phyloP scores from a whole-genome alignment of 2,888 invertebrate genomes.

The Ceraclea dissimilis region DNA sequence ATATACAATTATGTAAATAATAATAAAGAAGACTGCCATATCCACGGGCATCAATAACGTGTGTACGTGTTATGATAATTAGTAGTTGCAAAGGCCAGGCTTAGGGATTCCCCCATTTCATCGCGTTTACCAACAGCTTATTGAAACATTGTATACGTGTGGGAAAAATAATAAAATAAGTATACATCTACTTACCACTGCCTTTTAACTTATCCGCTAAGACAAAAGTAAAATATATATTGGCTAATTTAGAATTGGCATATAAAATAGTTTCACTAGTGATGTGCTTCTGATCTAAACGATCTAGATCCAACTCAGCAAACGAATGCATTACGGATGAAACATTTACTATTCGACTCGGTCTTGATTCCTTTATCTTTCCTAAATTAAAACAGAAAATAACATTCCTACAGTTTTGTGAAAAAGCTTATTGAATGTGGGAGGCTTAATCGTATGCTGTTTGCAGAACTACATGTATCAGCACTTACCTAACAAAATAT shows the following conservation, averaged over 20 bases:
- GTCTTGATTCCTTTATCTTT: slow-evolving; percentile 36
- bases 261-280: slow-evolving; percentile 22
- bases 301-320: slow-evolving; percentile 39
- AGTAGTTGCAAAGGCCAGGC: too few relatives aligned
- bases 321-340: slow-evolving; percentile 51
- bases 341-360: slow-evolving; percentile 59
- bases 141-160: too few relatives aligned
- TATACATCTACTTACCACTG: slow-evolving; percentile 8
- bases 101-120: too few relatives aligned
- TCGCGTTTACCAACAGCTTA: too few relatives aligned
- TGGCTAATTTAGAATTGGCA: slow-evolving; percentile 13
- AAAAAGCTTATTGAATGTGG: too few relatives aligned
- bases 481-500: slow-evolving; percentile 49
- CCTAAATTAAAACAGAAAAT: slow-evolving; percentile 6
- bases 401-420: not conserved
- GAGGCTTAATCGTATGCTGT: too few relatives aligned
- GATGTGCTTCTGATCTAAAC: slow-evolving; percentile 43
- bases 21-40: too few relatives aligned
- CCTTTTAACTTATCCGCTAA: slow-evolving; percentile 13
- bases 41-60: too few relatives aligned
- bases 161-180: too few relatives aligned
- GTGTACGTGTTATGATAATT: too few relatives aligned
- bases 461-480: too few relatives aligned
- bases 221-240: slow-evolving; percentile 11
- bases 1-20: not conserved